A percentile compares a stretch with the other conserved stretches of the same genome.
phyloP scores from a whole-genome alignment of 2,113 vertebrate species.

The Odocoileus virginianus region DNA sequence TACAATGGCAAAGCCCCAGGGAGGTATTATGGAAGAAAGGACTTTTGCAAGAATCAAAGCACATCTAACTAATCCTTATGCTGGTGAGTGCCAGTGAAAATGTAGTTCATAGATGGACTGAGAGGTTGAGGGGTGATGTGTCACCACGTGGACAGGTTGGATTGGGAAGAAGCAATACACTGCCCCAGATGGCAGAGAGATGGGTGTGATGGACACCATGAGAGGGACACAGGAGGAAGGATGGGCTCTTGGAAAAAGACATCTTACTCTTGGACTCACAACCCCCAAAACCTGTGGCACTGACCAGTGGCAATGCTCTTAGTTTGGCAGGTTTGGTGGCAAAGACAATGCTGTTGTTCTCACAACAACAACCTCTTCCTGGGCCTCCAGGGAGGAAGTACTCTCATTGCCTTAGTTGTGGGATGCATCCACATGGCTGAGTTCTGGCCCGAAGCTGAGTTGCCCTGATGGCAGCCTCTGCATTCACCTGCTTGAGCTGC shows the following conservation, averaged over 20 bases:
- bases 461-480: neutral
- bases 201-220: rapidly evolving
- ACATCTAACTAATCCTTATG: neutral
- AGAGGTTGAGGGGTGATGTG: neutral
- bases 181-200: rapidly evolving
- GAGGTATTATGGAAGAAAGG: neutral
- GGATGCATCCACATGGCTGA: neutral
- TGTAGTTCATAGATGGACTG: neutral
- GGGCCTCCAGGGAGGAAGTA: neutral
- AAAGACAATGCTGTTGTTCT: neutral
- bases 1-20: neutral
- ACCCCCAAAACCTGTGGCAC: too few species aligned
- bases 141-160: neutral
- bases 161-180: rapidly evolving
- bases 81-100: neutral
- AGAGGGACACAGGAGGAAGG: neutral
- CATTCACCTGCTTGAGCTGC: too few species aligned
- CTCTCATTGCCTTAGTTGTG: rapidly evolving
- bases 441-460: too few species aligned
- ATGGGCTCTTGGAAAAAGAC: neutral
- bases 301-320: too few species aligned
- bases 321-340: neutral
- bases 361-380: too few species aligned
- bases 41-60: neutral
- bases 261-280: neutral